Conservation (phyloP, 2,888 invertebrate genomes). For the Standfussiana lucernea region DNA sequence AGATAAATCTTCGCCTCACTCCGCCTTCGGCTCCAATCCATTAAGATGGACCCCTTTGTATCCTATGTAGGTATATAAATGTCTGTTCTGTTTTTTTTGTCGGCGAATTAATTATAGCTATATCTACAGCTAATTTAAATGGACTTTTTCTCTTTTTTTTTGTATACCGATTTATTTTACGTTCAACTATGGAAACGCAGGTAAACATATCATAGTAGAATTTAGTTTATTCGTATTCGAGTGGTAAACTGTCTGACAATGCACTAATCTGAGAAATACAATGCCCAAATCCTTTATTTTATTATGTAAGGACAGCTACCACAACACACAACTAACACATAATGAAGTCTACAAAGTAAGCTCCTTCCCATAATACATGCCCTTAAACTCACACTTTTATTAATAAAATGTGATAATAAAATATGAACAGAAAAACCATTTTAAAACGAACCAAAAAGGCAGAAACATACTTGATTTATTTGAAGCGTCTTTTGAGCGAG, state of each 20-base stretch:
- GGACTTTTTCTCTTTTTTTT: neutral
- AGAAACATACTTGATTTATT: conserved; percentile 86
- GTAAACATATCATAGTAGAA: neutral
- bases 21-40: conserved; percentile 82
- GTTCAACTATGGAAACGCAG: neutral
- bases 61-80: conserved; percentile 21
- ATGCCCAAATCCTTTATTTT: neutral
- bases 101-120: conserved; percentile 3
- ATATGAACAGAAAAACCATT: conserved; percentile 78
- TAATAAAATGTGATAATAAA: conserved; percentile 83
- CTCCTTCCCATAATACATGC: conserved; percentile 67
- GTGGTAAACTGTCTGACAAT: neutral
- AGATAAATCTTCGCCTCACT: conserved; percentile 86
- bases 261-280: neutral
- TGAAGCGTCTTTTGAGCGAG: conserved; percentile 80
- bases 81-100: conserved; percentile 3
- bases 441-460: conserved; percentile 80
- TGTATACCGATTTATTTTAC: neutral
- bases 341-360: conserved; percentile 76
- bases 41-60: conserved; percentile 73
- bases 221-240: neutral
- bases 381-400: conserved; percentile 78
- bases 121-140: neutral
- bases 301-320: conserved; percentile 15
- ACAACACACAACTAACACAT: conserved; percentile 26